A percentile compares a stretch with the other conserved stretches of the same genome.
phyloP scores from a whole-genome alignment of 2,113 vertebrate genomes.

The Clinocottus analis region DNA sequence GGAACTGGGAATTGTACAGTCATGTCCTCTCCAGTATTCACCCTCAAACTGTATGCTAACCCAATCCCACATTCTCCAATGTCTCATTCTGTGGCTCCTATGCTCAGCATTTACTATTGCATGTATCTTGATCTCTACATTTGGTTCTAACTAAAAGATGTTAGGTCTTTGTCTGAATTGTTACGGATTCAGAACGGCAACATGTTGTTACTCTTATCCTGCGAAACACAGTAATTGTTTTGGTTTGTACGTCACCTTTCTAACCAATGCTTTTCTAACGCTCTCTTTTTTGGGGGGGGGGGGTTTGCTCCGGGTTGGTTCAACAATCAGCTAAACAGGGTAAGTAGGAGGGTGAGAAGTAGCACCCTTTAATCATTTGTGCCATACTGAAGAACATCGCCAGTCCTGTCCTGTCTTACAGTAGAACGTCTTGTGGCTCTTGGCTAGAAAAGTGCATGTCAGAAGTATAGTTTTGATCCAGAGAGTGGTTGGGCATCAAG shows the following conservation, averaged over 20 bases:
- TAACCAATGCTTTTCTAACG: constrained; percentile 64
- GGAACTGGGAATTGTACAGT: constrained; percentile 1
- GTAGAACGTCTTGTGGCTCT: constrained; percentile 33
- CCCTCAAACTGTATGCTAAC: constrained; percentile 10
- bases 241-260: constrained; percentile 9
- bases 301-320: constrained; percentile 51
- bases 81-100: constrained; percentile 7
- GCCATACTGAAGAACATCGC: not conserved
- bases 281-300: constrained; percentile 54
- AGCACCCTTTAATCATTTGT: not conserved
- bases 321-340: constrained; percentile 74
- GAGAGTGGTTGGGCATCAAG: not conserved
- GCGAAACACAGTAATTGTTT: not conserved
- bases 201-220: not conserved
- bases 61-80: constrained; percentile 18
- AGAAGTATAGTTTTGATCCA: constrained; percentile 13
- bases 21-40: constrained; percentile 6
- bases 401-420: constrained; percentile 5
- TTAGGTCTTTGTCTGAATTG: not conserved
- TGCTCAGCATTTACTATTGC: not conserved
- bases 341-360: constrained; percentile 70
- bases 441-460: constrained; percentile 56
- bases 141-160: not conserved
- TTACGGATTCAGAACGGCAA: not conserved
- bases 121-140: constrained; percentile 32